phyloP scores from a whole-genome alignment of 1,140 invertebrate species.

The Adoxophyes honmai region DNA sequence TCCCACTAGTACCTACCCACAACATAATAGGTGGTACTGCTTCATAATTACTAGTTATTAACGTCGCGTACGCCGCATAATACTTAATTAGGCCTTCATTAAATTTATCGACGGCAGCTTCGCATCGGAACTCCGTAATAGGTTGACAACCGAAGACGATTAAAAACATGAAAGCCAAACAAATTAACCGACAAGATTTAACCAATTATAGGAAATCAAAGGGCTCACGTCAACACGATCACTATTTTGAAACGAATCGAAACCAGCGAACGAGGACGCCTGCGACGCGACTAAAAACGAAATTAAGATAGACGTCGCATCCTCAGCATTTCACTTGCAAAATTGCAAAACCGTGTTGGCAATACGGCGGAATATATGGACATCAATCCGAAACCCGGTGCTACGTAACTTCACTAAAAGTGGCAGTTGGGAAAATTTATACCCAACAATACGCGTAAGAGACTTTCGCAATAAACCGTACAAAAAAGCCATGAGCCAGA shows the following conservation, averaged over 20 bases:
- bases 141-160: not conserved
- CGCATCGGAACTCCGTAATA: not conserved
- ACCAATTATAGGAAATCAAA: too few relatives aligned
- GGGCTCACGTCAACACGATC: too few relatives aligned
- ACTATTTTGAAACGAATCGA: too few relatives aligned
- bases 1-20: conserved; percentile 21
- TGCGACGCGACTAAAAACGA: not conserved
- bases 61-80: conserved; percentile 18
- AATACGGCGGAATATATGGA: conserved; percentile 18
- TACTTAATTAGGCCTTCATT: conserved; percentile 35
- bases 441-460: conserved; percentile 15
- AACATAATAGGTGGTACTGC: conserved; percentile 24
- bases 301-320: conserved; percentile 11
- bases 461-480: conserved; percentile 20
- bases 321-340: conserved; percentile 17
- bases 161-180: not conserved
- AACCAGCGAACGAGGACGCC: not conserved
- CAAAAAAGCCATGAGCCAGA: conserved; percentile 36
- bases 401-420: conserved; percentile 16
- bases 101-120: conserved; percentile 24
- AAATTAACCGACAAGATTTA: too few relatives aligned
- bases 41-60: conserved; percentile 32
- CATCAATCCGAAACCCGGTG: conserved; percentile 24
- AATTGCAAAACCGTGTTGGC: conserved; percentile 19
- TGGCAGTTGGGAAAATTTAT: conserved; percentile 22